These are phyloP conservation scores for Fringilla coelebs DNA, from an alignment of 2,797 vertebrate species.

Conservation along the genomic window DNA sequence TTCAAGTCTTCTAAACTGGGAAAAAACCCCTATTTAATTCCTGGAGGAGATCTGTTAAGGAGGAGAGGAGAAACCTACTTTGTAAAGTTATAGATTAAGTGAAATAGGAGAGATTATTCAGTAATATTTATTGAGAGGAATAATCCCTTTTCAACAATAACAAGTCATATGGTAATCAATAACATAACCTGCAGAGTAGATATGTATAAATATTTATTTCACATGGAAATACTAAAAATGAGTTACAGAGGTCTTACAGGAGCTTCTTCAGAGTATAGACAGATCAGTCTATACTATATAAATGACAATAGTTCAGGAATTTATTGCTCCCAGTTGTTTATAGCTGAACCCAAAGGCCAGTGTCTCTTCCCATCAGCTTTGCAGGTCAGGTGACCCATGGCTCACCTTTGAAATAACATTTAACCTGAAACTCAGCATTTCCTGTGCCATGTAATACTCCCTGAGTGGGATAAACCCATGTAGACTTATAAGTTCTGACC, in stretches of 20 bases:
- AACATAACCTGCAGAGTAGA: not conserved
- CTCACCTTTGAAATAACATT: not conserved
- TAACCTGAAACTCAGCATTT: not conserved
- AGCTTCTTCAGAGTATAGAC: not conserved
- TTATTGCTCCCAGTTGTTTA: not conserved
- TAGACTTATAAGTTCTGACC: not conserved
- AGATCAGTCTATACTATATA: not conserved
- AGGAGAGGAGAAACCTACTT: not conserved
- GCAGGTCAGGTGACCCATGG: not conserved
- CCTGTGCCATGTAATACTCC: not conserved
- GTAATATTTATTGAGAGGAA: not conserved
- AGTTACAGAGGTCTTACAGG: not conserved
- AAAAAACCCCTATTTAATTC: not conserved
- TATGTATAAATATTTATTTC: not conserved
- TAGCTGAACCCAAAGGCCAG: fast-evolving
- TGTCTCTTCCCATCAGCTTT: not conserved
- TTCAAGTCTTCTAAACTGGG: not conserved
- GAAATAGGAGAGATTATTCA: not conserved
- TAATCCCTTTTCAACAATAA: not conserved
- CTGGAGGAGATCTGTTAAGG: not conserved
- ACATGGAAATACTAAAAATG: not conserved
- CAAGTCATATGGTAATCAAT: not conserved
- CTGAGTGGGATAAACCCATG: not conserved
- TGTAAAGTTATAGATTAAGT: not conserved
- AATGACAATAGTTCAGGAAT: not conserved